Percentiles rank a stretch among this genome's conserved stretches.
phyloP scores from a whole-genome alignment of 2,113 vertebrate species.

The Varanus salvator region DNA sequence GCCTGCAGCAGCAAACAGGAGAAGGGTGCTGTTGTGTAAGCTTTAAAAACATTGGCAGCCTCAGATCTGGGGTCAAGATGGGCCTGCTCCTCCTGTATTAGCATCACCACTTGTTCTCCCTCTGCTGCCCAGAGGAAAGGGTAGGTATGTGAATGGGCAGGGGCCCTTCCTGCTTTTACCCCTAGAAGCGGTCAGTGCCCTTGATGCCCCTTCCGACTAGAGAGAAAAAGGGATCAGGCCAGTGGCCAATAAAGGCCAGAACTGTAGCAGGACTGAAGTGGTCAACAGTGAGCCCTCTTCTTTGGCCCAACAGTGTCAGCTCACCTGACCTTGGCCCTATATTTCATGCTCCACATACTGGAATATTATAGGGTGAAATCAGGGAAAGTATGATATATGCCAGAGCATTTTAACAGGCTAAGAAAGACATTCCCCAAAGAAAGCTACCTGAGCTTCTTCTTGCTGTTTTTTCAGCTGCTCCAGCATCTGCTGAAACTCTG shows the following conservation, averaged over 20 bases:
- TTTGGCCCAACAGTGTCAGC: neutral
- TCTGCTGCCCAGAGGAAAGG: neutral
- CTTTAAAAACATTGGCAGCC: neutral
- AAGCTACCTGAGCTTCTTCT: conserved; percentile 89
- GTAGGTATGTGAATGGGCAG: neutral
- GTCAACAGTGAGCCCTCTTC: neutral
- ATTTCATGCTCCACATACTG: neutral
- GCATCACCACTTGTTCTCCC: neutral
- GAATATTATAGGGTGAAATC: neutral
- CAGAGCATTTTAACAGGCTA: neutral
- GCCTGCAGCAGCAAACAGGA: neutral
- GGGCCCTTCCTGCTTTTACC: neutral
- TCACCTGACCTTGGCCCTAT: neutral
- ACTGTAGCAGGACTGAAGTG: neutral
- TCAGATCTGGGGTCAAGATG: neutral
- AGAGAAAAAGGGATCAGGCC: neutral
- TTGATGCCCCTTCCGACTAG: neutral
- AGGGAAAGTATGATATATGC: neutral
- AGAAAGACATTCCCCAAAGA: conserved; percentile 2
- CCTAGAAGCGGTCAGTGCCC: neutral
- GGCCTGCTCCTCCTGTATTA: neutral
- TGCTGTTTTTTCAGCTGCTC: conserved; percentile 92
- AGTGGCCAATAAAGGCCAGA: neutral
- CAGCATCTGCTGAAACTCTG: conserved; percentile 91
- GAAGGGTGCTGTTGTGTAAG: neutral